Conservation (phyloP, 2,797 vertebrate genomes). For the Numenius phaeopus region DNA sequence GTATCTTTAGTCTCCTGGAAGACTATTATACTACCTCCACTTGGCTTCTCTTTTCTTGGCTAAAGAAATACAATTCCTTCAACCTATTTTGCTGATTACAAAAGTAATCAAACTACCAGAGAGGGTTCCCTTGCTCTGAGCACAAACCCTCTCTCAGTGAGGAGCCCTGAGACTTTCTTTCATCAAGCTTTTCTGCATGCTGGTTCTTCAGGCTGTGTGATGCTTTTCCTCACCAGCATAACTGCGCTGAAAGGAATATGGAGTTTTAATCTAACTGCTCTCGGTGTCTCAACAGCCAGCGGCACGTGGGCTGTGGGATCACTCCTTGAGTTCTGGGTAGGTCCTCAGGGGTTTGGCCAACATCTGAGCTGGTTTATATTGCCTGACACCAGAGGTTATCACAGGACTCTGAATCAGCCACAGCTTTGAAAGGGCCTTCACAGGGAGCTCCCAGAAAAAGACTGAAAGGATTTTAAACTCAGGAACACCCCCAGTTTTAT, state of each 20-base stretch:
- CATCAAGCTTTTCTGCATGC: neutral
- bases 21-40: neutral
- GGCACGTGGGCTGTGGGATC: neutral
- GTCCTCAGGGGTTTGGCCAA: neutral
- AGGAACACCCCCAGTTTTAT: neutral
- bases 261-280: neutral
- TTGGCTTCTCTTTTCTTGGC: neutral
- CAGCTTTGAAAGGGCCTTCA: accelerated
- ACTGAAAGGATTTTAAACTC: neutral
- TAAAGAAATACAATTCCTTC: neutral
- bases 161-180: neutral
- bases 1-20: neutral
- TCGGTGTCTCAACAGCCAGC: neutral
- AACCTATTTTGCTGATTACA: neutral
- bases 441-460: neutral
- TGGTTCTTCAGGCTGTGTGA: neutral
- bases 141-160: neutral
- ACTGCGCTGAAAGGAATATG: neutral
- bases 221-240: neutral
- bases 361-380: neutral
- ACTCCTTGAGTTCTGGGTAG: neutral
- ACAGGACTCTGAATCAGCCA: neutral
- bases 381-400: neutral
- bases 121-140: neutral
- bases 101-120: neutral